phyloP scores from a whole-genome alignment of 2,888 invertebrate species.

The Drosophila niveifrons region DNA sequence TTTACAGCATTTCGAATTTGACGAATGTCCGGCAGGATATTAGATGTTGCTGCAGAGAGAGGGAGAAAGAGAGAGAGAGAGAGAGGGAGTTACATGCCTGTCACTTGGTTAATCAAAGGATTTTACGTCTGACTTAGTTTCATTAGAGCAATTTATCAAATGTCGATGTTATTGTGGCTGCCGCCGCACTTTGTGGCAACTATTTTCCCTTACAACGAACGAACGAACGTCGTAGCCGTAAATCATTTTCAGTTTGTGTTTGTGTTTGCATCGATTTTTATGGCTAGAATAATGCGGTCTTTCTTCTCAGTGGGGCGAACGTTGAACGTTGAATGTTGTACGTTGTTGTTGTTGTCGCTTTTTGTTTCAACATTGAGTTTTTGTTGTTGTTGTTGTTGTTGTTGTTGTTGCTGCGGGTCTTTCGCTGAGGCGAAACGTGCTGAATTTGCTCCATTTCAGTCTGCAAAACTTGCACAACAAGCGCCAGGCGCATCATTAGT shows the following conservation, averaged over 20 bases:
- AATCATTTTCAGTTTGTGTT: constrained; percentile 52
- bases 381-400: constrained; percentile 15
- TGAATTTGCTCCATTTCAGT: constrained; percentile 80
- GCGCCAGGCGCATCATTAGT: constrained; percentile 71
- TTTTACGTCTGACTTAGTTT: constrained; percentile 78
- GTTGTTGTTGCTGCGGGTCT: constrained; percentile 14
- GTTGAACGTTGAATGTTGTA: constrained; percentile 2
- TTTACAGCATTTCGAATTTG: constrained; percentile 50
- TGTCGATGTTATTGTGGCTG: constrained; percentile 37
- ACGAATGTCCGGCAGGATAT: constrained; percentile 39
- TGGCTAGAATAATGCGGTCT: constrained; percentile 44
- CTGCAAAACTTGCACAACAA: constrained; percentile 63
- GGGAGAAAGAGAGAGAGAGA: too few species aligned
- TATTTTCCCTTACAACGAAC: constrained; percentile 36
- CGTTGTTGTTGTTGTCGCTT: constrained; percentile 5
- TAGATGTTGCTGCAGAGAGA: neutral
- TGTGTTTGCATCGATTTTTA: constrained; percentile 62
- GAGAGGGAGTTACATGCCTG: constrained; percentile 6
- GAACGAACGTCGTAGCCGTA: constrained; percentile 43
- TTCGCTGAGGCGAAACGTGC: constrained; percentile 65
- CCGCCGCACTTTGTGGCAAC: constrained; percentile 52
- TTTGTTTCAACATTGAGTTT: constrained; percentile 6
- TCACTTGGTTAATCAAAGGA: constrained; percentile 73
- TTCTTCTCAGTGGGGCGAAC: constrained; percentile 9
- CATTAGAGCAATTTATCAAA: constrained; percentile 81